A percentile compares a stretch with the other conserved stretches of the same genome.
Evolutionary conservation across 2,888 invertebrate genomes (phyloP).

Genomic region (Exephanes ischioxanthus): DNA sequence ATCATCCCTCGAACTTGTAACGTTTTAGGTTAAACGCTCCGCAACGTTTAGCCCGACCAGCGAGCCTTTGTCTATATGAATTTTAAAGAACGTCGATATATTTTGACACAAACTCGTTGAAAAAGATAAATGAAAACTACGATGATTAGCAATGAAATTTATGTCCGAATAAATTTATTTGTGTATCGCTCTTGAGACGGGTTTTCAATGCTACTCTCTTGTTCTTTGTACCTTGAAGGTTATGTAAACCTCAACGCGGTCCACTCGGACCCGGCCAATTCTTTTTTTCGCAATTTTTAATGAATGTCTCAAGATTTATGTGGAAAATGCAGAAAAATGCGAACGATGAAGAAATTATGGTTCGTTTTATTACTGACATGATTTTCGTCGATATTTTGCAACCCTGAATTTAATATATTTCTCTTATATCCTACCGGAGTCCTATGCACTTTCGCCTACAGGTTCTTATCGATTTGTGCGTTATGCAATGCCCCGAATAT

Average conservation of each 20-base stretch:
- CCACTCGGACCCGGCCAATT: background rate
- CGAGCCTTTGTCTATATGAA: background rate
- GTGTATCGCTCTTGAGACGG: background rate
- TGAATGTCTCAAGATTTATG: background rate
- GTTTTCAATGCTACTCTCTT: background rate
- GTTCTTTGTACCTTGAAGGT: background rate
- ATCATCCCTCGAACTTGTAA: background rate
- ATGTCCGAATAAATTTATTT: no score
- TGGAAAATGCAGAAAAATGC: background rate
- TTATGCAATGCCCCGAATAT: constrained; percentile 15
- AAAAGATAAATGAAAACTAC: background rate
- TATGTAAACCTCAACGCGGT: background rate
- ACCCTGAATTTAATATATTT: background rate
- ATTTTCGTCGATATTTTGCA: background rate
- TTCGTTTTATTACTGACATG: background rate
- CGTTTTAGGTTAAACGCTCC: background rate
- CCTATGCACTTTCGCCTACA: background rate
- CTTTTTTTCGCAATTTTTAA: background rate
- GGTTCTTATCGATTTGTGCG: constrained; percentile 10
- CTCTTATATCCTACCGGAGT: background rate
- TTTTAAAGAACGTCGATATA: background rate
- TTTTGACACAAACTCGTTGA: background rate
- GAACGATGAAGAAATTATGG: background rate
- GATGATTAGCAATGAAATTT: background rate
- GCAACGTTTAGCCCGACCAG: background rate